These are phyloP conservation scores for Malurus cyaneus DNA, from an alignment of 2,113 vertebrate genomes.

Conservation along the genomic window DNA sequence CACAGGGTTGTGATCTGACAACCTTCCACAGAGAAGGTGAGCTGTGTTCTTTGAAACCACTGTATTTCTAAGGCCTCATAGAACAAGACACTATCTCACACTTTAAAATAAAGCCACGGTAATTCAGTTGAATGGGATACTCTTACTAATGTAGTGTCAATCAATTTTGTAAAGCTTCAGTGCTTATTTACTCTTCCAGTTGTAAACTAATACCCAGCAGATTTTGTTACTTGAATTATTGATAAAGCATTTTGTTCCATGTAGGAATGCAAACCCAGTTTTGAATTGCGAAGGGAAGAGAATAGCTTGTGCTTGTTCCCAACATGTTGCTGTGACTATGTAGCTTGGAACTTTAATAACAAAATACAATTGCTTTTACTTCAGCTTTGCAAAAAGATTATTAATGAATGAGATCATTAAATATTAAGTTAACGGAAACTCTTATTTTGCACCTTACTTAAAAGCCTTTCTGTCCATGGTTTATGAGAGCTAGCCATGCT, in stretches of 20 bases:
- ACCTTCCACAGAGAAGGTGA: neutral
- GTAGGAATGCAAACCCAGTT: slow-evolving; percentile 34
- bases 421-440: neutral
- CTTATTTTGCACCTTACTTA: neutral
- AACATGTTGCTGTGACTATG: neutral
- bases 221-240: slow-evolving; percentile 70
- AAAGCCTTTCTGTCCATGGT: neutral
- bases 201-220: slow-evolving; percentile 54
- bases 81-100: neutral
- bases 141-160: slow-evolving; percentile 10
- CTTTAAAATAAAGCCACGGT: slow-evolving; percentile 4
- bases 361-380: neutral
- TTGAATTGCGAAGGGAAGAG: neutral
- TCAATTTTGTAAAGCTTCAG: slow-evolving; percentile 36
- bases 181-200: slow-evolving; percentile 55
- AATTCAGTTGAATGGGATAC: neutral
- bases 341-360: neutral
- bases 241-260: slow-evolving; percentile 67
- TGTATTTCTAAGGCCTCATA: neutral
- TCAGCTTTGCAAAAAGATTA: neutral
- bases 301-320: neutral
- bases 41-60: neutral
- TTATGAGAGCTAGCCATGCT: neutral
- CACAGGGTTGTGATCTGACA: neutral
- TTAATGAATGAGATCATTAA: neutral